Evolutionary conservation across 2,113 vertebrate genomes (phyloP), one percentile per base, ranked within the genome.

Genomic region (Crocuta crocuta): DNA sequence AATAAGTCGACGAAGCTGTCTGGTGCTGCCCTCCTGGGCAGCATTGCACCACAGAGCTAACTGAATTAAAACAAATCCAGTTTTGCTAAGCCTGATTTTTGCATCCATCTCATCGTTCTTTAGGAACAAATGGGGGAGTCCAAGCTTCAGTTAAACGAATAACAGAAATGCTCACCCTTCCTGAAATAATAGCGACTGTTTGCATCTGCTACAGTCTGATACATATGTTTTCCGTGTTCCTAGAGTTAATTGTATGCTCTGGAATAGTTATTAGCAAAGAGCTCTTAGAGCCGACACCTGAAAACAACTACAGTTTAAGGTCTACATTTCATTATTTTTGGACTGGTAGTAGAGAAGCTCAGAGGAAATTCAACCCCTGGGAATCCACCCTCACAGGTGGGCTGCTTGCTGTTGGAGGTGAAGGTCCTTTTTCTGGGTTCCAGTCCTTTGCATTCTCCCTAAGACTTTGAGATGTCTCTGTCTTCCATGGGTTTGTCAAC

Each of bases 161-260:
- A 39, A 35, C 10, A 5, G 81, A 73, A 83, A 58, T 76, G 48
- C 61, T 86, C 55, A 78, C 68, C 53, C 35, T 70, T 50, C 43
- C 79, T 95, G 79, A 92, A 91, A 80, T 80, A 87, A 63, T 63
- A 71, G 53, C 19, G 43, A n/a, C 53, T 53, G 17, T 92, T 89
- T 71, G 61, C 91, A 65, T 24, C 55, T 78, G 70, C 71, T 13
- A 55, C 35, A 28, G 31, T 92, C 91, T 68, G 74, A 76, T 24
- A 24, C 17, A 15, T 78, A 33, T 13, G 48, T 89, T 96, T 79
- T 71, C 33, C 35, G 15, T 23, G 12, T 84, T 63, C 21, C 11
- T 71, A 33, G 15, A 70, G 70, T 61, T 96, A 73, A 87, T 83
- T 68, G 58, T 78, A 68, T 78, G n/a, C 5, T 70, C 83, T 78